phyloP scores from a whole-genome alignment of 2,113 vertebrate species.

The Sminthopsis crassicaudata region DNA sequence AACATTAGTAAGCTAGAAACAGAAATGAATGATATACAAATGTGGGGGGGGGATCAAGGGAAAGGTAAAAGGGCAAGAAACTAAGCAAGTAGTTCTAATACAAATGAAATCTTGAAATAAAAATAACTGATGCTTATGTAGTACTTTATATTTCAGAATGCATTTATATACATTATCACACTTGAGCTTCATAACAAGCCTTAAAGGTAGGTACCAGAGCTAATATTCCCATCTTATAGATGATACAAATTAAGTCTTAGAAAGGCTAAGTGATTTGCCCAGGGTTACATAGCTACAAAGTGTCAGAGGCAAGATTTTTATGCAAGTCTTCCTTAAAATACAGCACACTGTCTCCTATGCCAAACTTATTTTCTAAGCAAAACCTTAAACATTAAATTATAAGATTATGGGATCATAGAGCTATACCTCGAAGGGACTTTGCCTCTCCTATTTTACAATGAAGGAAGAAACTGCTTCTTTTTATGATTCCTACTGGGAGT shows the following conservation, averaged over 20 bases:
- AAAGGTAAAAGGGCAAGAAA: background rate
- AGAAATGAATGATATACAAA: background rate
- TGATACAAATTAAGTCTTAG: background rate
- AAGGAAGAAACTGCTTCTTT: background rate
- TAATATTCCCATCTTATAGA: background rate
- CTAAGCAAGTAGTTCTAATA: background rate
- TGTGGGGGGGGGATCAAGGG: background rate
- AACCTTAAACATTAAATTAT: background rate
- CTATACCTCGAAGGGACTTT: background rate
- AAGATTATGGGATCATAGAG: background rate
- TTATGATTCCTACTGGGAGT: background rate
- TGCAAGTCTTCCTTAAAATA: background rate
- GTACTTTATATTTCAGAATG: background rate
- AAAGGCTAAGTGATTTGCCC: background rate
- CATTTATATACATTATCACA: background rate
- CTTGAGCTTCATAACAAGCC: background rate
- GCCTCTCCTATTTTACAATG: background rate
- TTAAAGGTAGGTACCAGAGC: background rate
- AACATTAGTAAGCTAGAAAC: background rate
- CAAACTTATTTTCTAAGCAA: background rate
- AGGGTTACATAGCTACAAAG: background rate
- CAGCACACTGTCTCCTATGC: background rate
- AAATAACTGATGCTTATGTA: background rate
- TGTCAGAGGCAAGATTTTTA: background rate
- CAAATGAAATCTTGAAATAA: background rate